Percentiles rank a stretch among this genome's conserved stretches.
These are phyloP conservation scores for Peromyscus nudipes DNA, from an alignment of 2,797 vertebrate genomes.

Conservation along the genomic window DNA sequence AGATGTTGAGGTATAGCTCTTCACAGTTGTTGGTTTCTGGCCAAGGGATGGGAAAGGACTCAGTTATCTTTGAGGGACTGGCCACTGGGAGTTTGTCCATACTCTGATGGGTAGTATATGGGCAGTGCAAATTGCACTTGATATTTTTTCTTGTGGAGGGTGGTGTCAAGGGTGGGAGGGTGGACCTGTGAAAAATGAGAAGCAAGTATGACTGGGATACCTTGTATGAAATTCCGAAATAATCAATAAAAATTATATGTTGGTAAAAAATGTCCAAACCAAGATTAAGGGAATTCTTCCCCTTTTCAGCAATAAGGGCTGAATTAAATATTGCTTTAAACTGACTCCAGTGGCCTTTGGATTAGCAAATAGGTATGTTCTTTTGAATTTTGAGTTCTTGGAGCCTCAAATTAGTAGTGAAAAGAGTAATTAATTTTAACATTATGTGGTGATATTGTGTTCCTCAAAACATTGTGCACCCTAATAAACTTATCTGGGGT, in stretches of 20 bases:
- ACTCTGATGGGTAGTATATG: neutral
- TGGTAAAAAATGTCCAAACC: neutral
- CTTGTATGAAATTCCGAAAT: neutral
- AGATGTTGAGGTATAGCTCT: neutral
- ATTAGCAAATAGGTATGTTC: neutral
- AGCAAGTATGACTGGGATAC: neutral
- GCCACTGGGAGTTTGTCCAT: neutral
- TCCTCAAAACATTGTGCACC: too few relatives aligned
- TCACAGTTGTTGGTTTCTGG: neutral
- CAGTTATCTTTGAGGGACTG: neutral
- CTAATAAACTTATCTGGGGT: too few relatives aligned
- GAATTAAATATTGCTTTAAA: neutral
- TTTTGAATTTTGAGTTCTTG: neutral
- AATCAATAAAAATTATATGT: neutral
- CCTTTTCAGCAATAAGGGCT: neutral
- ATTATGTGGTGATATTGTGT: too few relatives aligned
- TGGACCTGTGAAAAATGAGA: neutral
- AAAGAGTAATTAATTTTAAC: neutral
- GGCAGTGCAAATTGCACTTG: neutral
- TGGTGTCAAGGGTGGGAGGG: neutral
- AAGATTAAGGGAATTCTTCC: slow-evolving; percentile 20
- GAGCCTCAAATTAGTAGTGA: neutral
- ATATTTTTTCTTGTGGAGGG: neutral
- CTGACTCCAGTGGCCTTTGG: neutral
- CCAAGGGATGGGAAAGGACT: neutral